Evolutionary conservation across 2,888 invertebrate species (phyloP).

Genomic region (Andrena minutula): DNA sequence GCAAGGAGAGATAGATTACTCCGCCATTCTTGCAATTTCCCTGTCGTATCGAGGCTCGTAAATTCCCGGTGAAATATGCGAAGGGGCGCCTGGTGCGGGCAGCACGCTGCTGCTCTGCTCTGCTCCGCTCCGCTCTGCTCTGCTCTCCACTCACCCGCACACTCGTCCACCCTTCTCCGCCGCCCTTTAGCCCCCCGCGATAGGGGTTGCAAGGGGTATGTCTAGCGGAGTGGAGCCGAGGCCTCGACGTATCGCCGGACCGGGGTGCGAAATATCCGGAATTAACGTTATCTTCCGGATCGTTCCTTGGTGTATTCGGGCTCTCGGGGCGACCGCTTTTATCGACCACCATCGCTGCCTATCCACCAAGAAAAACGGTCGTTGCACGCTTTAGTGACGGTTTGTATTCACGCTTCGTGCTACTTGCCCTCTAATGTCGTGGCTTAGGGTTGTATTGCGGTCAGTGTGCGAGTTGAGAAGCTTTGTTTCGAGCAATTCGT

Average conservation of each 20-base stretch:
- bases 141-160: constrained; percentile 79
- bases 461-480: no score
- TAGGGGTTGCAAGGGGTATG: constrained; percentile 82
- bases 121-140: constrained; percentile 71
- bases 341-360: constrained; percentile 55
- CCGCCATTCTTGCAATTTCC: constrained; percentile 97
- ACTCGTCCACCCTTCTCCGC: constrained; percentile 71
- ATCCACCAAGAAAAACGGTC: constrained; percentile 33
- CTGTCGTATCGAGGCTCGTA: constrained; percentile 96
- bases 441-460: background rate
- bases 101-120: constrained; percentile 83
- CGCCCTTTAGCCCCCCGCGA: constrained; percentile 77
- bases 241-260: constrained; percentile 65
- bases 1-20: constrained; percentile 92
- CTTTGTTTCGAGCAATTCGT: no score
- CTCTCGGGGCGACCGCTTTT: constrained; percentile 51
- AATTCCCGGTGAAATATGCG: constrained; percentile 94
- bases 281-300: constrained; percentile 77
- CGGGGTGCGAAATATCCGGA: constrained; percentile 79
- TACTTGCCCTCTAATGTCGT: background rate
- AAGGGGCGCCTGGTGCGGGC: constrained; percentile 86
- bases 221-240: constrained; percentile 70
- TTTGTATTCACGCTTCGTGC: background rate
- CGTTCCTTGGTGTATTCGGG: constrained; percentile 63
- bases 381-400: constrained; percentile 32